Conservation (phyloP, 2,113 vertebrate species). For the Eclectus roratus region DNA sequence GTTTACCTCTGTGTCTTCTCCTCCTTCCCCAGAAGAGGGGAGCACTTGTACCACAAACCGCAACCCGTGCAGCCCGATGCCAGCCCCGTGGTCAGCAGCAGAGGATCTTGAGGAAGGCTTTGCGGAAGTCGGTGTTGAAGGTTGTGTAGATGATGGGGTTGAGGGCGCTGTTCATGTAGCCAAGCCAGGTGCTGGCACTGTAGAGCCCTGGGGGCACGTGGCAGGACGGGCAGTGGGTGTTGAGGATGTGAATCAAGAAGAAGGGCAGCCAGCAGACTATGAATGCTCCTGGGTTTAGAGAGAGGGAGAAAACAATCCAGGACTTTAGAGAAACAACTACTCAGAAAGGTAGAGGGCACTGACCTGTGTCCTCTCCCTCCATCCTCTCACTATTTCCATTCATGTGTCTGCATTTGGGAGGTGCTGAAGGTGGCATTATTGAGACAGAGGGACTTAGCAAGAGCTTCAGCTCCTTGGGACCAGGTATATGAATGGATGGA, state of each 20-base stretch:
- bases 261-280: constrained; percentile 96
- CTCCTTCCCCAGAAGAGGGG: not conserved
- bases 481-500: not conserved
- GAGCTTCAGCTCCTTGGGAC: not conserved
- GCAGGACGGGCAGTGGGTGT: constrained; percentile 89
- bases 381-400: not conserved
- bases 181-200: constrained; percentile 92
- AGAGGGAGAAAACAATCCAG: not conserved
- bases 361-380: not conserved
- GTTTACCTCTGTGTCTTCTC: not conserved
- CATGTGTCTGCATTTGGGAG: not conserved
- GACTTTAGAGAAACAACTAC: not conserved
- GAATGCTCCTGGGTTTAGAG: constrained; percentile 82
- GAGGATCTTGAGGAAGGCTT: constrained; percentile 93
- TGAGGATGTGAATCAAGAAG: constrained; percentile 93
- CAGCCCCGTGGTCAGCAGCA: constrained; percentile 73
- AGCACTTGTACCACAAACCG: not conserved
- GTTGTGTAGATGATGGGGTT: constrained; percentile 95
- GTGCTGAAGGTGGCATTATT: rapidly evolving
- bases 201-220: constrained; percentile 84
- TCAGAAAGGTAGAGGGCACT: not conserved
- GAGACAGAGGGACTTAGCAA: not conserved
- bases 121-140: constrained; percentile 92
- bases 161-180: constrained; percentile 91
- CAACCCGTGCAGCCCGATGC: rapidly evolving